Conservation (phyloP, 2,888 invertebrate genomes). For the Tipula unca region DNA sequence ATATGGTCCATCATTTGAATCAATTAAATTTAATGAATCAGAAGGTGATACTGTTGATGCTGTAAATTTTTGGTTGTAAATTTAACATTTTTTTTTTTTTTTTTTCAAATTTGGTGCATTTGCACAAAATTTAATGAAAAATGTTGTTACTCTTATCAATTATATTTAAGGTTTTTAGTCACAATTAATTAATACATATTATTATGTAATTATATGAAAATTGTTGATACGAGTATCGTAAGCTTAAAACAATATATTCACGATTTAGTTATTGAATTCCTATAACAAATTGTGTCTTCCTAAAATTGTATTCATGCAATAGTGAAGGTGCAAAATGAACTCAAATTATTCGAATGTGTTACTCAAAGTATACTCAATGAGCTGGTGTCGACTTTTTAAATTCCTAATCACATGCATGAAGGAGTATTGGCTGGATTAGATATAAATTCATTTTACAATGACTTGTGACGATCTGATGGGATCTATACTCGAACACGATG, state of each 20-base stretch:
- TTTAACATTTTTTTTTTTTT: constrained; percentile 17
- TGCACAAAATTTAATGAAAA: background rate
- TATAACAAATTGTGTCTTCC: no score
- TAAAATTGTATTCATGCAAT: background rate
- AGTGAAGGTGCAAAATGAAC: background rate
- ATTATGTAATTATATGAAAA: no score
- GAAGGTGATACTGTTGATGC: constrained; percentile 15
- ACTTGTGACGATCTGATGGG: background rate
- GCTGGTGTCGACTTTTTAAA: background rate
- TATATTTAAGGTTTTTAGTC: background rate
- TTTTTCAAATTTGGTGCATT: no score
- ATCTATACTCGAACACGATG: no score
- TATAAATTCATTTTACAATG: no score
- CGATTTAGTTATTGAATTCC: no score
- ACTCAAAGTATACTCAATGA: background rate
- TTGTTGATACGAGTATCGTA: background rate
- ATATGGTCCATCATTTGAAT: constrained; percentile 16
- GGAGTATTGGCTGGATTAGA: background rate
- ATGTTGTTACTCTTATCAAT: background rate
- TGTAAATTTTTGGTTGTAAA: background rate
- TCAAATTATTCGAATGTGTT: background rate
- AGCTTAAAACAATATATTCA: background rate
- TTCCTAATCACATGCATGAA: background rate
- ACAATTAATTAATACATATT: background rate
- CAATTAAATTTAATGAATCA: background rate